Evolutionary conservation across 2,113 vertebrate species (phyloP).

Genomic region (Brachyistius frenatus): DNA sequence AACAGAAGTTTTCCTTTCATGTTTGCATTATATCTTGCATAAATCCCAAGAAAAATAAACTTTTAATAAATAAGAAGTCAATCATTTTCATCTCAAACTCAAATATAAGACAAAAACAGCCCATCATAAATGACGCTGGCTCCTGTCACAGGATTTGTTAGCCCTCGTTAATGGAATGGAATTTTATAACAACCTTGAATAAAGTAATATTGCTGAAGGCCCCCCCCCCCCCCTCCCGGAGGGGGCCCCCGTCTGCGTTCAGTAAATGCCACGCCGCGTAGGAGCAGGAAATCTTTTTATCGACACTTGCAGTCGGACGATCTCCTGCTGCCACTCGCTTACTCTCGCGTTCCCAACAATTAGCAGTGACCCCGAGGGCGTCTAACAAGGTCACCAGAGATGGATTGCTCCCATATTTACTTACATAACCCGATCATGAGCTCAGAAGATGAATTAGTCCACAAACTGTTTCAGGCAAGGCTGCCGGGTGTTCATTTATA

Average conservation of each 20-base stretch:
- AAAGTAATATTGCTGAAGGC: too few species aligned
- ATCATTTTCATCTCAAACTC: too few species aligned
- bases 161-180: too few species aligned
- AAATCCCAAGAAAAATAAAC: too few species aligned
- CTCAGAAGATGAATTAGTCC: slow-evolving; percentile 56
- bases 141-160: too few species aligned
- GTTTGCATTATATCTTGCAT: too few species aligned
- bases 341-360: slow-evolving; percentile 36
- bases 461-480: slow-evolving; percentile 62
- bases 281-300: slow-evolving; percentile 31
- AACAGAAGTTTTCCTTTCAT: too few species aligned
- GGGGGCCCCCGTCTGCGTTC: not conserved
- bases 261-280: not conserved
- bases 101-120: too few species aligned
- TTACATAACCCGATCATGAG: slow-evolving; percentile 59
- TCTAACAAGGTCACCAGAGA: slow-evolving; percentile 53
- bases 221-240: too few species aligned
- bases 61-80: too few species aligned
- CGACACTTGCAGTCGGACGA: slow-evolving; percentile 6
- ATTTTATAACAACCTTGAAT: too few species aligned
- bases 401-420: slow-evolving; percentile 60
- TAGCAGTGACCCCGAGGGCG: slow-evolving; percentile 47
- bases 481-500: slow-evolving; percentile 60
- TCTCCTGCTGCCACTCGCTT: slow-evolving; percentile 2
- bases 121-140: too few species aligned